Percentiles rank a stretch among this genome's conserved stretches.
These are phyloP conservation scores for Rhyzopertha dominica DNA, from an alignment of 1,140 invertebrate genomes.

Conservation along the genomic window DNA sequence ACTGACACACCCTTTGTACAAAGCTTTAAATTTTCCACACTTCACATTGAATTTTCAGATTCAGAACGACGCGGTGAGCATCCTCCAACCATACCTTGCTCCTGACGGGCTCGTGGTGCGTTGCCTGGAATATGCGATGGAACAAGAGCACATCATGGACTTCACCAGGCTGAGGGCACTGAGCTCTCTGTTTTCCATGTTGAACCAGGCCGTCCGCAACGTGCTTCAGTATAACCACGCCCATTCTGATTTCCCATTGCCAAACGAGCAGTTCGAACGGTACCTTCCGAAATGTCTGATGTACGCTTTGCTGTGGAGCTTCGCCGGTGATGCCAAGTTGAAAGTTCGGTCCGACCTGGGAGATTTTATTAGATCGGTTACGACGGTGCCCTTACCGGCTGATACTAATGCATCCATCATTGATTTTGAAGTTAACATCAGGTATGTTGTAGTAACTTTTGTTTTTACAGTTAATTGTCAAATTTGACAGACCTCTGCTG, in stretches of 20 bases:
- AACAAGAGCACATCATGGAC: conserved; percentile 98
- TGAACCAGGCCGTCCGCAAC: conserved; percentile 90
- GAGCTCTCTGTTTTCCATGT: conserved; percentile 94
- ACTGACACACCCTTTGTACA: background rate
- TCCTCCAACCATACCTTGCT: conserved; percentile 80
- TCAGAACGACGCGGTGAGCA: conserved; percentile 82
- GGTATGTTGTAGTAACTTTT: conserved; percentile 18
- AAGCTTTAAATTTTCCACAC: background rate
- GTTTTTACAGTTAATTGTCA: too few relatives aligned
- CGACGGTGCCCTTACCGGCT: conserved; percentile 91
- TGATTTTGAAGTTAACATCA: conserved; percentile 84
- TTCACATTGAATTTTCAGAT: conserved; percentile 51
- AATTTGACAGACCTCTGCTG: too few relatives aligned
- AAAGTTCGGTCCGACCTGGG: conserved; percentile 91
- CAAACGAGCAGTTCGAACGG: conserved; percentile 85
- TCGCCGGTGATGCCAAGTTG: conserved; percentile 95
- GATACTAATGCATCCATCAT: conserved; percentile 79
- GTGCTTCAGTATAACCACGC: conserved; percentile 89
- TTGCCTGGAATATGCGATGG: conserved; percentile 84
- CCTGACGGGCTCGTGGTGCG: conserved; percentile 90
- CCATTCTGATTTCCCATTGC: conserved; percentile 92
- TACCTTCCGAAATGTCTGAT: conserved; percentile 92
- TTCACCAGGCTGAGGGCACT: conserved; percentile 92
- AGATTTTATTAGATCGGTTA: conserved; percentile 92
- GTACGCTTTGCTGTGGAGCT: conserved; percentile 94